These are phyloP conservation scores for Corythoichthys haematopterus DNA, from an alignment of 2,113 vertebrate species.

Conservation along the genomic window DNA sequence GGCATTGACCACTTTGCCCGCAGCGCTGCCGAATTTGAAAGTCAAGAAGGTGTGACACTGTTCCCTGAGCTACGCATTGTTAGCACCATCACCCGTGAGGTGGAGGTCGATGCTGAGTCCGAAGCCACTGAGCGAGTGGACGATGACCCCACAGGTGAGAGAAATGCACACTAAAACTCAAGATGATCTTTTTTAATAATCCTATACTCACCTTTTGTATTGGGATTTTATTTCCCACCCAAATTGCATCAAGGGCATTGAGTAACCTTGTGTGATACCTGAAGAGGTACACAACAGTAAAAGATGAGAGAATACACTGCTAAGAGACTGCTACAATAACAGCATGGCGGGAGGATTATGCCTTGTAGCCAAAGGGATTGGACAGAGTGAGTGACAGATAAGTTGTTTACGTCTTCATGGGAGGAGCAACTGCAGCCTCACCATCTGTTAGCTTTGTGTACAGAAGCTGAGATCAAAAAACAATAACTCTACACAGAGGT, in stretches of 20 bases:
- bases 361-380: conserved; percentile 33
- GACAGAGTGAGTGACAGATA: conserved; percentile 25
- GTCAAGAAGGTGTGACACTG: conserved; percentile 82
- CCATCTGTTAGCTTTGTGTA: conserved; percentile 54
- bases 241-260: neutral
- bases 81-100: conserved; percentile 92
- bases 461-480: conserved; percentile 35
- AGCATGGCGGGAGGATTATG: conserved; percentile 34
- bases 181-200: neutral
- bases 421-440: conserved; percentile 33
- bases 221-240: neutral
- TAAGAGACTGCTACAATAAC: conserved; percentile 11
- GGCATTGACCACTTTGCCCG: conserved; percentile 95
- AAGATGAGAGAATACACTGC: neutral
- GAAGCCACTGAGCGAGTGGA: conserved; percentile 75
- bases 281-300: neutral
- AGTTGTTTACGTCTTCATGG: conserved; percentile 60
- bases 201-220: neutral
- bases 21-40: conserved; percentile 90
- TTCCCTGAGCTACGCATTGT: conserved; percentile 95
- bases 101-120: conserved; percentile 80
- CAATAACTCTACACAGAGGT: conserved; percentile 23
- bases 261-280: neutral
- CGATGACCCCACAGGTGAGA: conserved; percentile 85
- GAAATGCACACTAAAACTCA: neutral